Base-by-base conservation (phyloP, 2,113 vertebrate genomes). In the Mirounga angustirostris region DNA sequence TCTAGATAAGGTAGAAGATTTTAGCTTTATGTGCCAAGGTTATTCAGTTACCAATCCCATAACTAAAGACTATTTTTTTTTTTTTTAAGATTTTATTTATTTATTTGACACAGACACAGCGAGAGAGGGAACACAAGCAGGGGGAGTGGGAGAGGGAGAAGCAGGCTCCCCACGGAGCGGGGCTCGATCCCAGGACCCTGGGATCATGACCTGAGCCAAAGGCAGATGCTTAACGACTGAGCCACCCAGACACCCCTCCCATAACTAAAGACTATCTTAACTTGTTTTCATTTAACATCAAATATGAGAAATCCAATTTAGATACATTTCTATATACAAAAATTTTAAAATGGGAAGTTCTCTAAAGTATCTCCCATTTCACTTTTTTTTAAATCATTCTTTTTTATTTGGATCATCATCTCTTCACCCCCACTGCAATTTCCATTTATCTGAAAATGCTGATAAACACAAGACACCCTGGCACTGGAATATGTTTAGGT, bases 371-470 rank as follows among this genome's bases (percentile, higher is more conserved):
- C 33, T 83, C n/a, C 59, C 2, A 54, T 4, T 65, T 90, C 54
- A 36, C 82, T 86, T 97, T 81, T 80, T 91, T 65, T n/a, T 54
- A 65, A 96, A 73, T 79, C 5, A 73, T 74, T 90, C 26, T 94
- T 67, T 81, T 85, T 85, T 56, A 69, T 71, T 86, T 92, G 50
- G 94, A 40, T 93, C 59, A 86, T 91, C 43, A 12, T 95, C 28
- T 92, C n/a, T 76, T 85, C 28, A 18, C 19, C 46, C 26, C 12
- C 1, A 65, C 46, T 89, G 22, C 46, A 80, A 7, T 90, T 96
- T 95, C 59, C 5, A 36, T 93, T 95, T 96, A 76, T 95, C 40
- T 88, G 85, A 95, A 97, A 76, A 91, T 97, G n/a, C 58, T 93
- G 24, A 28, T 83, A 80, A 95, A 73, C 28, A 79, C 11, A 67